Evolutionary conservation across 2,797 vertebrate species (phyloP).

Genomic region (Ptychobarbus kaznakovi): DNA sequence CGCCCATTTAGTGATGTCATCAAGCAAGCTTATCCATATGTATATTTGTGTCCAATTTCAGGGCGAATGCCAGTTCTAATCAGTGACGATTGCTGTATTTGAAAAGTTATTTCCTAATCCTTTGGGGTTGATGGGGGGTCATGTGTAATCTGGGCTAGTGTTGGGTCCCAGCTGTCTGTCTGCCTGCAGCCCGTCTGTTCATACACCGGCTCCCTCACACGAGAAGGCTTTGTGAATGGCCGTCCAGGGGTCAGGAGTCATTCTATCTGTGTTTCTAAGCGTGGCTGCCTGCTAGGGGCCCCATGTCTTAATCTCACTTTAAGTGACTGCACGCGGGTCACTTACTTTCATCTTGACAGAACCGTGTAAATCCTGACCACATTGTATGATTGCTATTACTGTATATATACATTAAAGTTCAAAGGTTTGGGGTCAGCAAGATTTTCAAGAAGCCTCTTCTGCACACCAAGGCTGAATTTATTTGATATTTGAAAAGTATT

Average conservation of each 20-base stretch:
- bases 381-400: background rate
- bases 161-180: constrained; percentile 53
- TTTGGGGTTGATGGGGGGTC: constrained; percentile 21
- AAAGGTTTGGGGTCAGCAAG: background rate
- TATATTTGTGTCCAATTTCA: constrained; percentile 69
- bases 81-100: constrained; percentile 66
- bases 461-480: background rate
- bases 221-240: constrained; percentile 46
- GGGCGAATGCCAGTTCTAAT: constrained; percentile 65
- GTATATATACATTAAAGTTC: background rate
- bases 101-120: constrained; percentile 68
- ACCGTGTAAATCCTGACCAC: background rate
- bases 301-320: constrained; percentile 4
- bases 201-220: constrained; percentile 6
- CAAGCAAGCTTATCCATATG: constrained; percentile 43
- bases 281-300: background rate
- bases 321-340: constrained; percentile 1
- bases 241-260: constrained; percentile 33
- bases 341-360: constrained; percentile 30
- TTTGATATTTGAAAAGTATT: no score
- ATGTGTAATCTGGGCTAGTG: constrained; percentile 52
- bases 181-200: constrained; percentile 29
- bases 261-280: constrained; percentile 18
- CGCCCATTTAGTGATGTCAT: background rate
- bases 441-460: background rate